These are phyloP conservation scores for Harpalus rufipes DNA, from an alignment of 2,888 invertebrate genomes.

Conservation along the genomic window DNA sequence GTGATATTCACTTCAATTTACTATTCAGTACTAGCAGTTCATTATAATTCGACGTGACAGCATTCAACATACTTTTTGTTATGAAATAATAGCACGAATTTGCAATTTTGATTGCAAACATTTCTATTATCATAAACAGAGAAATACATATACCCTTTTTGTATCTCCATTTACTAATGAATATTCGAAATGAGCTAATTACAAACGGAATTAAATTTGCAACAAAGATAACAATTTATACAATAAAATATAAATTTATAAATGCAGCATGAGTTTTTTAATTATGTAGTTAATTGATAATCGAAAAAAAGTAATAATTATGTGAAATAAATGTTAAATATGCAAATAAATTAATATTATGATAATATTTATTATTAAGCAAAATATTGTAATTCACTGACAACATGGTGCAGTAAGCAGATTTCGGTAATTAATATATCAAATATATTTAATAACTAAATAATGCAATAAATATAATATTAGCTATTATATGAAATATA, in stretches of 20 bases:
- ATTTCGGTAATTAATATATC: slow-evolving; percentile 44
- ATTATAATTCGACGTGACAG: slow-evolving; percentile 32
- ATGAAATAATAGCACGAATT: slow-evolving; percentile 24
- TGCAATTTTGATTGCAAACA: background rate
- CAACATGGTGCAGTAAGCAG: slow-evolving; percentile 37
- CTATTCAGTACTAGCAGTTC: slow-evolving; percentile 3
- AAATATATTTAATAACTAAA: slow-evolving; percentile 40
- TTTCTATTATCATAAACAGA: background rate
- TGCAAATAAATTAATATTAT: slow-evolving; percentile 29
- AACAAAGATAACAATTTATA: slow-evolving; percentile 44
- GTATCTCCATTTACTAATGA: slow-evolving; percentile 2
- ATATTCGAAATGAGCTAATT: slow-evolving; percentile 34
- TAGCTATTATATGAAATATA: slow-evolving; percentile 5
- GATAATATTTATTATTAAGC: slow-evolving; percentile 35
- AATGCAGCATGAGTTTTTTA: slow-evolving; percentile 10
- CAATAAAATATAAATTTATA: slow-evolving; percentile 44
- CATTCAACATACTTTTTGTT: slow-evolving; percentile 8
- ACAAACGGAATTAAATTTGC: slow-evolving; percentile 33
- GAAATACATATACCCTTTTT: slow-evolving; percentile 5
- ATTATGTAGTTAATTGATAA: background rate
- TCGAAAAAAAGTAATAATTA: slow-evolving; percentile 24
- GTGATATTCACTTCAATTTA: too few species aligned
- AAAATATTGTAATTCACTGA: slow-evolving; percentile 15
- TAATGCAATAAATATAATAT: slow-evolving; percentile 29
- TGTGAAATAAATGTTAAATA: slow-evolving; percentile 33